Base-by-base conservation (phyloP, 2,797 vertebrate species). In the Loris lydekkerianus region DNA sequence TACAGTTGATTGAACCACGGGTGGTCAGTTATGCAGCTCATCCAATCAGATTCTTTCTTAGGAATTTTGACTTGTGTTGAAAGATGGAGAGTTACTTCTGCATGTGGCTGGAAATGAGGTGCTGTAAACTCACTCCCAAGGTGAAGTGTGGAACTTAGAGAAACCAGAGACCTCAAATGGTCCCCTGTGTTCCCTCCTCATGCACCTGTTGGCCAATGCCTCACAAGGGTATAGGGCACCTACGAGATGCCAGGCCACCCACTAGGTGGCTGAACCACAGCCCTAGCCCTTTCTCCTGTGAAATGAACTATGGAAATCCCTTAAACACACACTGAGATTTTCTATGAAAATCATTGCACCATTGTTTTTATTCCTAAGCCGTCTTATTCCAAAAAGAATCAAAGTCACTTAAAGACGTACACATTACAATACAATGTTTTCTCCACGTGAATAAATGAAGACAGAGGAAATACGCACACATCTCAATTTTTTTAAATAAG, bases 331-430 rank as follows among this genome's bases (percentile, higher is more conserved):
- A 46, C 72, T 17, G 17, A 43, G 34, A 8, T 53, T 78, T 94
- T 72, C 76, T 61, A 77, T 23, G 60, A 63, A 89, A 70, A n/a
- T 73, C 83, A 84, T 73, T 75, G 49, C 31, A 75, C 85, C 25
- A 5, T 23, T 89, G 86, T 56, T 25, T 94, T 90, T 91, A 80
- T 88, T 81, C 61, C 46, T 34, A 80, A 13, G 27, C 34, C 82
- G 46, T 80, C 67, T 46, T 92, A 73, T 65, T 93, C 92, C 77
- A 58, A 49, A 89, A 93, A 92, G 80, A 91, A 92, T 86, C 61
- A 81, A 94, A 89, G 78, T 34, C 85, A 60, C 34, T 89, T 63
- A 46, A 86, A 94, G 27, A 84, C 69, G 72, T 75, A 76, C 9
- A 31, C 72, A 34, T 34, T 34, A 94, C 2, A 31, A 14, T 61